Evolutionary conservation across 2,797 vertebrate species (phyloP).

Genomic region (Eulemur coronatus): DNA sequence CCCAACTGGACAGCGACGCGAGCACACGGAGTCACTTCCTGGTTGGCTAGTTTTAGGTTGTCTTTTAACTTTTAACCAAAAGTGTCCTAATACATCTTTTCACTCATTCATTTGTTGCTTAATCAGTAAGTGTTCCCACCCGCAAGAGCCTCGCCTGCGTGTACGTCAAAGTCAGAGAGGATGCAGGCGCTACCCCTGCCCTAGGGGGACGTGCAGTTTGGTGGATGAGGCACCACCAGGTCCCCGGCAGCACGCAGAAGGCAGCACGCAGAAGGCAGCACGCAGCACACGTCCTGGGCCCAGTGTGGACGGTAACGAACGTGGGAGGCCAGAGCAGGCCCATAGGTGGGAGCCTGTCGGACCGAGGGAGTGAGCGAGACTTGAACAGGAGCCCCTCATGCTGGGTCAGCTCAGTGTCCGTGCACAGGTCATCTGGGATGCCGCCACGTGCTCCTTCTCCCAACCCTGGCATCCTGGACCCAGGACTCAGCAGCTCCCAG

Average conservation of each 20-base stretch:
- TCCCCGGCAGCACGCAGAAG: no score
- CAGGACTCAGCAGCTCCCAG: neutral
- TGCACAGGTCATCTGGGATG: no score
- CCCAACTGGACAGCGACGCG: neutral
- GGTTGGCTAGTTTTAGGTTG: neutral
- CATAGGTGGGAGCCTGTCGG: neutral
- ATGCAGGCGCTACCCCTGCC: neutral
- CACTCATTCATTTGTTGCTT: neutral
- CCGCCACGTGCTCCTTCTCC: neutral
- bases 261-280: no score
- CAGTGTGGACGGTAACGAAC: neutral
- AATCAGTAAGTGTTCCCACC: neutral
- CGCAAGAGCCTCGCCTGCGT: neutral
- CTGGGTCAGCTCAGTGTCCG: neutral
- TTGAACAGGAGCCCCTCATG: no score
- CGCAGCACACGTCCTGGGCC: neutral
- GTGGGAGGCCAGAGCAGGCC: neutral
- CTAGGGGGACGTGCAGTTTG: neutral
- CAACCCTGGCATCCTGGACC: neutral
- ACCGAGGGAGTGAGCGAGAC: neutral
- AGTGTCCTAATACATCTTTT: neutral
- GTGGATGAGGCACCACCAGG: neutral
- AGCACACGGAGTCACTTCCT: neutral
- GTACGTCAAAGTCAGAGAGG: neutral
- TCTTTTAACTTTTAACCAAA: neutral